A percentile compares a stretch with the other conserved stretches of the same genome.
These are phyloP conservation scores for Lissocephala sabroskyi DNA, from an alignment of 2,888 invertebrate genomes.

Conservation along the genomic window DNA sequence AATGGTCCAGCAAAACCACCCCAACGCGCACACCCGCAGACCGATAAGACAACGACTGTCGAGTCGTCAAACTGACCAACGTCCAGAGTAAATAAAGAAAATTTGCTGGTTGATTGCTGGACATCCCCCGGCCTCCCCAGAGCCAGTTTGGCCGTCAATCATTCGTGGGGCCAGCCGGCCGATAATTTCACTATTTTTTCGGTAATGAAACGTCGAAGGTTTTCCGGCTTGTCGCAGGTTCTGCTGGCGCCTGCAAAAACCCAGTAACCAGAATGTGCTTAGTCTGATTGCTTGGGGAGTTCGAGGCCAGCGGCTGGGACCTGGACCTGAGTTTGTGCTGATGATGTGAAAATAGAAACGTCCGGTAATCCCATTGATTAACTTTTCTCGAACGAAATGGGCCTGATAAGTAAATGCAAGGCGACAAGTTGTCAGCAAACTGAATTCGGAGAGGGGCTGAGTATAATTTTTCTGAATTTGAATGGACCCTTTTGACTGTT, in stretches of 20 bases:
- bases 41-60: slow-evolving; percentile 34
- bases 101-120: slow-evolving; percentile 19
- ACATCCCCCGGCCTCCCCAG: background rate
- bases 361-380: slow-evolving; percentile 63
- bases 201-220: slow-evolving; percentile 9
- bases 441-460: slow-evolving; percentile 37
- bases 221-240: slow-evolving; percentile 14
- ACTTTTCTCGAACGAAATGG: slow-evolving; percentile 43
- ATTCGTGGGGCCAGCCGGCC: slow-evolving; percentile 13
- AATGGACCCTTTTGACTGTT: slow-evolving; percentile 29
- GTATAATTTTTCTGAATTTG: slow-evolving; percentile 11
- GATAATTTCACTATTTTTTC: slow-evolving; percentile 57
- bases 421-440: slow-evolving; percentile 60
- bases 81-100: slow-evolving; percentile 23
- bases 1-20: background rate
- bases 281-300: slow-evolving; percentile 55
- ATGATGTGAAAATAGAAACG: slow-evolving; percentile 32
- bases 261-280: slow-evolving; percentile 53
- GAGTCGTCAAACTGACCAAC: slow-evolving; percentile 52
- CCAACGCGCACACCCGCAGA: background rate
- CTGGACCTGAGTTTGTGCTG: slow-evolving; percentile 4
- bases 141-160: slow-evolving; percentile 5
- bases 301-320: background rate
- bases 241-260: slow-evolving; percentile 40
- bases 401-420: too few relatives aligned